A percentile compares a stretch with the other conserved stretches of the same genome.
phyloP scores from a whole-genome alignment of 2,113 vertebrate genomes.

The Lates calcarifer region DNA sequence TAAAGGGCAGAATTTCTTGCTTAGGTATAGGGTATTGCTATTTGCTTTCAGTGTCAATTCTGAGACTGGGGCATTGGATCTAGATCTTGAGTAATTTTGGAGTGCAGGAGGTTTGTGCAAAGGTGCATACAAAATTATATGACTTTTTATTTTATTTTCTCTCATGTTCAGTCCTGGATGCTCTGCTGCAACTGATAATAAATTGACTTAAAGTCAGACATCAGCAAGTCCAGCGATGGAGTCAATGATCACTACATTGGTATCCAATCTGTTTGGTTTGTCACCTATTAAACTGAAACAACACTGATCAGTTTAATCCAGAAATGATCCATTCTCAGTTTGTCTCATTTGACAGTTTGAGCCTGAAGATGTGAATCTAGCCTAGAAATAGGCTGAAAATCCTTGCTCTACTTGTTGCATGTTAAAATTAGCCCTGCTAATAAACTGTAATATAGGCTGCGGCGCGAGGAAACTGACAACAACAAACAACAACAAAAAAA shows the following conservation, averaged over 20 bases:
- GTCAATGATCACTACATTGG: neutral
- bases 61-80: neutral
- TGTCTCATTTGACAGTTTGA: neutral
- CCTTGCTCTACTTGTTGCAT: neutral
- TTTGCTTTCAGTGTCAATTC: neutral
- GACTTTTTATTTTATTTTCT: neutral
- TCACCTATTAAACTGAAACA: neutral
- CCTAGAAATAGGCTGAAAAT: neutral
- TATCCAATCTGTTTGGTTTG: neutral
- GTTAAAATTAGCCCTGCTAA: neutral
- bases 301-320: neutral
- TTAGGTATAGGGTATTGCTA: neutral
- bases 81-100: neutral
- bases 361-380: neutral
- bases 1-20: neutral
- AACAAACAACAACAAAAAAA: neutral
- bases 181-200: neutral
- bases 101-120: neutral
- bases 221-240: neutral
- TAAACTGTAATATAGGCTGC: no score
- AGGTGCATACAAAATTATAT: neutral
- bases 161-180: neutral
- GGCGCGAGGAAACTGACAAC: neutral
- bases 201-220: neutral
- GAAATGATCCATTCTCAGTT: neutral